Evolutionary conservation across 2,797 vertebrate genomes (phyloP), one percentile per base, ranked within the genome.

Genomic region (Oreonectes daqikongensis): DNA sequence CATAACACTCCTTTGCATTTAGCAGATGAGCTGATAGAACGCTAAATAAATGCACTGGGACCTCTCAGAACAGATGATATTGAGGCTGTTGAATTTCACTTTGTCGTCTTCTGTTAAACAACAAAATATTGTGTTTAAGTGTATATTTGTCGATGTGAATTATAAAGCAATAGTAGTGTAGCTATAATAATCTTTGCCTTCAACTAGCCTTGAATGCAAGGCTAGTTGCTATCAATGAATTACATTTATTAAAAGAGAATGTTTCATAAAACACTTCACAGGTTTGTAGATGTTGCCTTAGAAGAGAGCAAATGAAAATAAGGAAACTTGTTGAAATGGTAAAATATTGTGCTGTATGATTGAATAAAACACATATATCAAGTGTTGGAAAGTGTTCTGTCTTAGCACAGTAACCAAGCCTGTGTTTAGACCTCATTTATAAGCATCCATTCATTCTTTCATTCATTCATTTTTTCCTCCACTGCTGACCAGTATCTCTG

Each of bases 1-100:
- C 26, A 18, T 75, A 60, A 48, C 64, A 48, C 63, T 67, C 35
- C 35, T 66, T 40, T 65, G 61, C 50, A 44, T 57, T 57, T 75
- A 46, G n/a, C 38, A 7, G 7, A 74, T 38, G 22, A 55, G 22
- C 11, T 52, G 14, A 65, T 55, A 14, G n/a, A 46, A 67, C 14
- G 2, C 50, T 10, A 46, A 67, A 67, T 57, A 75, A 75, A 44
- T 32, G 26, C 63, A 32, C 18, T 44, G 35, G 61, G 12, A 17
- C 24, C 11, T 53, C 4, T 20, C 28, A 18, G 35, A 74, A 8
- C 48, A 28, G 10, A 20, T n/a, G n/a, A n/a, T n/a, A n/a, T n/a
- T n/a, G n/a, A n/a, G n/a, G n/a, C n/a, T n/a, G n/a, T n/a, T n/a
- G n/a, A n/a, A n/a, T n/a, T n/a, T n/a, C n/a, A n/a, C n/a, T n/a